Evolutionary conservation across 23 tunicate genomes (phyloP).

Genomic region (Aplidium turbinatum): DNA sequence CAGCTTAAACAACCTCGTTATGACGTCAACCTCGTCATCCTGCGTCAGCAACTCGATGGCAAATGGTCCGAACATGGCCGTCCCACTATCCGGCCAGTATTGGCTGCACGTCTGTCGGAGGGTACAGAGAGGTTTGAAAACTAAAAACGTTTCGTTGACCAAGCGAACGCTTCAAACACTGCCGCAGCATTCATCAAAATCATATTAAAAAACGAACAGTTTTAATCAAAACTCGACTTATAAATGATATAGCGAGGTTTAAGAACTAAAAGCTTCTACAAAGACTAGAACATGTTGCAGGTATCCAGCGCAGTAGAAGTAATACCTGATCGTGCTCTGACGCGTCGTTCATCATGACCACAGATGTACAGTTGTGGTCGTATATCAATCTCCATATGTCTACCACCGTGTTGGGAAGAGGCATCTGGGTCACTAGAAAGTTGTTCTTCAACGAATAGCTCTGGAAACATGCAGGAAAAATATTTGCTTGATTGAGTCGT

Average conservation of each 20-base stretch:
- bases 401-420: constrained; percentile 84
- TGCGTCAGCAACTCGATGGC: constrained; percentile 68
- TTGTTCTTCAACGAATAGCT: constrained; percentile 66
- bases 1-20: constrained; percentile 71
- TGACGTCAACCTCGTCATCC: constrained; percentile 91
- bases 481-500: too few relatives aligned
- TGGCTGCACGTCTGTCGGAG: constrained; percentile 89
- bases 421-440: constrained; percentile 95
- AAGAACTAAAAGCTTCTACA: too few relatives aligned
- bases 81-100: constrained; percentile 89
- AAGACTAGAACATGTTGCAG: too few relatives aligned
- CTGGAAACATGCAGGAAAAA: too few relatives aligned
- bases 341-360: constrained; percentile 94
- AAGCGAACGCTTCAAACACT: too few relatives aligned
- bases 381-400: constrained; percentile 98
- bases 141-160: too few relatives aligned
- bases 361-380: constrained; percentile 79
- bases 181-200: too few relatives aligned
- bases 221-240: too few relatives aligned
- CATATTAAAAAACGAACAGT: too few relatives aligned
- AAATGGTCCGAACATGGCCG: constrained; percentile 66
- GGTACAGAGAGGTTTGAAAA: too few relatives aligned
- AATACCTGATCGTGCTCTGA: constrained; percentile 89
- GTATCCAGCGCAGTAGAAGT: not conserved
- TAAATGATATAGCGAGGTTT: too few relatives aligned